Evolutionary conservation across 2,113 vertebrate species (phyloP), one percentile per base, ranked within the genome.

Genomic region (Scolopax mira): DNA sequence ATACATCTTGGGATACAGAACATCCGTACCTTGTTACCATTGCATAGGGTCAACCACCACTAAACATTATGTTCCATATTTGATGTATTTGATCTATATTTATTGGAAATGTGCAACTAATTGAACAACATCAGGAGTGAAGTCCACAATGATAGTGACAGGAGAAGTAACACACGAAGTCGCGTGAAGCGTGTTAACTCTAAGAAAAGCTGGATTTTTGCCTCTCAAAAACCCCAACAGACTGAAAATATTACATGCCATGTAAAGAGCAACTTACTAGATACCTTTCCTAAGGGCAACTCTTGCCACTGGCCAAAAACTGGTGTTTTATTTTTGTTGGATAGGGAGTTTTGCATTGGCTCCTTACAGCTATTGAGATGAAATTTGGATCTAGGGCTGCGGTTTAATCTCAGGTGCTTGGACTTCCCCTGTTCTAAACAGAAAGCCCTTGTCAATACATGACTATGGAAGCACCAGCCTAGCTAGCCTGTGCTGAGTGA

Each of bases 381-480:
- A 79, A 75, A 88, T 75, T 4, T 52, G 81, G 72, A 65, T 79
- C 62, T 79, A 48, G 37, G 87, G 79, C 84, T 48, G 58, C 11
- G 0, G 54, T 55, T 95, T 82, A 66, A 77, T 24, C 35, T 69
- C 2, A 1, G 58, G 25, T 33, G 54, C 60, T 75, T 73, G 8
- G 18, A 62, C 31, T 18, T 57, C 73, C 46, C 54, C 78, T 1
- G 18, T 8, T 18, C 78, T 30, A 46, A 91, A 91, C 78, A 79
- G 91, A 91, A 96, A 94, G 61, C 24, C 66, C 39, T 30, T 42
- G 81, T 77, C 95, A 79, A 91, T 79, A 79, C 54, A 78, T 60
- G 27, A 18, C 33, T 85, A 22, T 77, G 61, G 49, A 39, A 81
- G 95, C 58, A 6, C 66, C 37, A 28, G 70, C 73, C 87, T 74